phyloP scores from a whole-genome alignment of 1,140 invertebrate species.

The Mycetomoellerius zeteki region DNA sequence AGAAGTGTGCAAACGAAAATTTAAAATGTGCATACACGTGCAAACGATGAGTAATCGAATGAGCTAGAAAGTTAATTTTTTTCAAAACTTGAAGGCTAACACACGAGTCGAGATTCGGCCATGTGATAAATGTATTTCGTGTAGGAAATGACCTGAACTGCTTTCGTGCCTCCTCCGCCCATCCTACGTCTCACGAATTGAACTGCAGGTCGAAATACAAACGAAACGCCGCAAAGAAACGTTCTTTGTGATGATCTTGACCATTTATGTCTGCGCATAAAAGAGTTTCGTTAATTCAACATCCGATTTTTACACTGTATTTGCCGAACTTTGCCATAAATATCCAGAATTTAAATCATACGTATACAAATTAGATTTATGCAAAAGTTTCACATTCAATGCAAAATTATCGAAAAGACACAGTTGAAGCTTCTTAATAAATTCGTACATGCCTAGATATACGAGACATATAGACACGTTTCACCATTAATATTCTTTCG shows the following conservation, averaged over 20 bases:
- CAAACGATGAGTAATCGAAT: no score
- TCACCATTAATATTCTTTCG: constrained; percentile 54
- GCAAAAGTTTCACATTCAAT: neutral
- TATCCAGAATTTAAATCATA: constrained; percentile 3
- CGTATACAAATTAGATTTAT: neutral
- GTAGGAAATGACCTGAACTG: constrained; percentile 37
- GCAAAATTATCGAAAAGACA: neutral
- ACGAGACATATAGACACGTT: constrained; percentile 11
- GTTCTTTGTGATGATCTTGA: neutral
- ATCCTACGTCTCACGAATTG: constrained; percentile 9
- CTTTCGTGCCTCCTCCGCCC: constrained; percentile 38
- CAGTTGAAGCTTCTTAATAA: constrained; percentile 4
- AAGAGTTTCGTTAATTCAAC: neutral
- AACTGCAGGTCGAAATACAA: constrained; percentile 29
- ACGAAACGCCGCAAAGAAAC: constrained; percentile 18
- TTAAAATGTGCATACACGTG: no score
- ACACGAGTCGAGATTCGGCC: neutral
- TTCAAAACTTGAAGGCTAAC: no score
- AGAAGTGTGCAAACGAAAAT: no score
- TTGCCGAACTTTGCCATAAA: neutral
- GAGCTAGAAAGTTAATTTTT: no score
- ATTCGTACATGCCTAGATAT: neutral
- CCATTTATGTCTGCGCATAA: neutral
- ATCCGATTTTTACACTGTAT: neutral
- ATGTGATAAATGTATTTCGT: constrained; percentile 49